Conservation (phyloP, 2,113 vertebrate species). For the Empidonax traillii region DNA sequence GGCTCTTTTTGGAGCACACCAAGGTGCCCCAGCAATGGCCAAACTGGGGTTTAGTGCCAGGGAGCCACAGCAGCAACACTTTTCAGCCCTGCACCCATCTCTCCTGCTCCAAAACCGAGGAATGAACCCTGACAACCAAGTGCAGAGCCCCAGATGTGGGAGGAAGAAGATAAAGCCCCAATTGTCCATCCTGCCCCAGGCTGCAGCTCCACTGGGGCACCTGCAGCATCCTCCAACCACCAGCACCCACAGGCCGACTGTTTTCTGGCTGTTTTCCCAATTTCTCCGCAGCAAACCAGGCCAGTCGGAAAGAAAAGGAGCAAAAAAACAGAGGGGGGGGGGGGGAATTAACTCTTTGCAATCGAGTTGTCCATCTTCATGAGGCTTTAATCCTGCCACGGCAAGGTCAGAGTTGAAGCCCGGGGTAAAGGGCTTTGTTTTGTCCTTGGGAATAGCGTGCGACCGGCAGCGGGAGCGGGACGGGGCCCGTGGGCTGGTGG, state of each 20-base stretch:
- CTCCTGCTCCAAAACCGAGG: accelerated
- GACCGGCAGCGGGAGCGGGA: not conserved
- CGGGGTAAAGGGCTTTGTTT: slow-evolving; percentile 11
- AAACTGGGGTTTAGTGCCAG: not conserved
- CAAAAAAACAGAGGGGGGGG: not conserved
- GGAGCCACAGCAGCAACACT: not conserved
- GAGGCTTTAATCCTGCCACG: slow-evolving; percentile 1
- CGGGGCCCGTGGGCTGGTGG: not conserved
- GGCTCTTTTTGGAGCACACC: not conserved
- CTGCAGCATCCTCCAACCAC: not conserved
- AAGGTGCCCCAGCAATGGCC: accelerated
- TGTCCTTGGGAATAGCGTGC: not conserved
- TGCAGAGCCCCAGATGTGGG: accelerated
- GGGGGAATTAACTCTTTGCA: slow-evolving; percentile 33
- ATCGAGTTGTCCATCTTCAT: not conserved
- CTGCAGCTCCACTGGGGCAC: not conserved
- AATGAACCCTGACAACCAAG: accelerated
- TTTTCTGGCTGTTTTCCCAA: not conserved
- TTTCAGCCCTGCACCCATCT: not conserved
- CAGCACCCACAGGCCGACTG: not conserved
- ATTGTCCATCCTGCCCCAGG: not conserved
- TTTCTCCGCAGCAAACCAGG: slow-evolving; percentile 45
- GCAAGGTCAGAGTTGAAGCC: slow-evolving; percentile 43
- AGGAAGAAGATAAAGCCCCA: not conserved
- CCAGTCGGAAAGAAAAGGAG: slow-evolving; percentile 48